Percentiles rank a stretch among this genome's conserved stretches.
Conservation (phyloP, 1,140 invertebrate genomes). For the Coenobita brevimanus region DNA sequence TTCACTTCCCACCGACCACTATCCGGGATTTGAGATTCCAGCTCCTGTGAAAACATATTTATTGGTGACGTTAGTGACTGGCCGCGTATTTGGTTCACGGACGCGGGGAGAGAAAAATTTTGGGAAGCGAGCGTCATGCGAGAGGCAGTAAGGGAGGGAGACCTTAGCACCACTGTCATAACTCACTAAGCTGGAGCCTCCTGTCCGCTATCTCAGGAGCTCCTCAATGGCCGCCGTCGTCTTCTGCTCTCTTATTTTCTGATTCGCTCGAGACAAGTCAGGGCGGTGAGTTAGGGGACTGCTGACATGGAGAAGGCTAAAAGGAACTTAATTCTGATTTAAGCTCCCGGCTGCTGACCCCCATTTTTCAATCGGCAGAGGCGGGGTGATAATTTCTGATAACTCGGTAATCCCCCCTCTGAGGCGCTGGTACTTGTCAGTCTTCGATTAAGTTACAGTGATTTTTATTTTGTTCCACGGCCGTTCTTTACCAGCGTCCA, state of each 20-base stretch:
- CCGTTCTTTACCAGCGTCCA: background rate
- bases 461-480: constrained; percentile 25
- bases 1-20: constrained; percentile 22
- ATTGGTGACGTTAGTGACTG: constrained; percentile 16
- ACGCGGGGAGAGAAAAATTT: constrained; percentile 15
- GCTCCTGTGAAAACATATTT: constrained; percentile 28
- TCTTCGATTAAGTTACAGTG: constrained; percentile 23
- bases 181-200: constrained; percentile 64
- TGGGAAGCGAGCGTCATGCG: constrained; percentile 33
- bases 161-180: constrained; percentile 59
- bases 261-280: constrained; percentile 62
- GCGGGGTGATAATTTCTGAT: constrained; percentile 60
- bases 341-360: constrained; percentile 42
- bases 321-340: constrained; percentile 66
- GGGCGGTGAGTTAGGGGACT: constrained; percentile 60
- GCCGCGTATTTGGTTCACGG: constrained; percentile 29
- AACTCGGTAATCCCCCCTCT: constrained; percentile 34
- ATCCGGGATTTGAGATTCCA: constrained; percentile 22
- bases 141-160: constrained; percentile 16
- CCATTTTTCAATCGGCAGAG: constrained; percentile 45
- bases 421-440: constrained; percentile 21
- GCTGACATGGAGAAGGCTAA: constrained; percentile 62
- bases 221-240: constrained; percentile 62
- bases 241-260: constrained; percentile 66
- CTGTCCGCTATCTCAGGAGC: constrained; percentile 64